A percentile compares a stretch with the other conserved stretches of the same genome.
Conservation (phyloP, 2,888 invertebrate species). For the Oscheius onirici region DNA sequence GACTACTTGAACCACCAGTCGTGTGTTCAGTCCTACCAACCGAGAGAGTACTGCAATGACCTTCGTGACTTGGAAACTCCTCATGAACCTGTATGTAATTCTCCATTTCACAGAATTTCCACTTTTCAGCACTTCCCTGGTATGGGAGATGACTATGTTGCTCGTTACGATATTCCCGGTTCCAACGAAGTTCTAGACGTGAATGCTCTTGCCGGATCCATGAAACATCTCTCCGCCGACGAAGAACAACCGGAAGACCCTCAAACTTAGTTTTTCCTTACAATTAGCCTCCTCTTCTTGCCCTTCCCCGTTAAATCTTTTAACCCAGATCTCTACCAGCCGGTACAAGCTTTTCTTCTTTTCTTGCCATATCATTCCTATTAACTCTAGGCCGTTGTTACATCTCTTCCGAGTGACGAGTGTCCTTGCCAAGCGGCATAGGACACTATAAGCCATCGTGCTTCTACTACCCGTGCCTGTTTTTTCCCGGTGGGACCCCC, state of each 20-base stretch:
- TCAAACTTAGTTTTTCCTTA: constrained; percentile 4
- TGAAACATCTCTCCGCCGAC: constrained; percentile 2
- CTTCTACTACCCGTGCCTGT: constrained; percentile 21
- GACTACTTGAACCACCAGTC: neutral
- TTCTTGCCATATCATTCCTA: constrained; percentile 28
- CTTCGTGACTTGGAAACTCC: constrained; percentile 1
- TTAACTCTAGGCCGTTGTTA: neutral
- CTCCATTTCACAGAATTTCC: neutral
- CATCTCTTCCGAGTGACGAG: neutral
- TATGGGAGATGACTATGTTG: constrained; percentile 20
- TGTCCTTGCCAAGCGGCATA: neutral
- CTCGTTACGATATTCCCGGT: neutral
- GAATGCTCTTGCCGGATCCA: constrained; percentile 8
- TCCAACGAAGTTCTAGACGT: neutral
- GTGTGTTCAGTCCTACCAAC: neutral
- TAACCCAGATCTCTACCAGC: constrained; percentile 5
- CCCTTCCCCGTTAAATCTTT: neutral
- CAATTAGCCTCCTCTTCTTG: neutral
- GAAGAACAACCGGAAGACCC: neutral
- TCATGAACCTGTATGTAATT: neutral
- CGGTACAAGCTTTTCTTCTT: neutral
- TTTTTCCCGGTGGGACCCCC: neutral
- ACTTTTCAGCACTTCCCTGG: constrained; percentile 11
- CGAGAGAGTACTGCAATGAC: neutral
- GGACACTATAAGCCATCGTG: constrained; percentile 27